Percentiles rank a stretch among this genome's conserved stretches.
Conservation (phyloP, 2,113 vertebrate genomes). For the Rhinopomastus cyanomelas region DNA sequence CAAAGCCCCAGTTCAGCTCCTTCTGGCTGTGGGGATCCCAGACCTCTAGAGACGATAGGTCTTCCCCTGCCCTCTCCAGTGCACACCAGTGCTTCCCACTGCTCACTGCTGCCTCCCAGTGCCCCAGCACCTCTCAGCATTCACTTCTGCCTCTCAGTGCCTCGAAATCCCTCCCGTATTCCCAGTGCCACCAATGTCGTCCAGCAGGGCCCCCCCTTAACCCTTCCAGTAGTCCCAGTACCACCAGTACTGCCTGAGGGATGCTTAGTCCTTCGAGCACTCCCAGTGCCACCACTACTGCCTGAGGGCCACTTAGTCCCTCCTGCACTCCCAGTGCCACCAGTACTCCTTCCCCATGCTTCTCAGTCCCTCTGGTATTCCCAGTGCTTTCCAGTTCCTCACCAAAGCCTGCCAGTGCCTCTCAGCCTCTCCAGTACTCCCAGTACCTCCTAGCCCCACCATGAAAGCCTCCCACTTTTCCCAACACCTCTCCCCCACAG, state of each 20-base stretch:
- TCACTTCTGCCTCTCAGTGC: too few relatives aligned
- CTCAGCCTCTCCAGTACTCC: neutral
- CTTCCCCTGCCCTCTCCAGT: neutral
- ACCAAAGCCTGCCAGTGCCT: neutral
- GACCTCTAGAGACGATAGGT: neutral
- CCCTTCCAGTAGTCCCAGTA: too few relatives aligned
- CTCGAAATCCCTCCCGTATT: too few relatives aligned
- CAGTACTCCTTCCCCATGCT: neutral
- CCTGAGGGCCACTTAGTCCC: too few relatives aligned
- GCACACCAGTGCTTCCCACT: too few relatives aligned
- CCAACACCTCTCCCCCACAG: neutral
- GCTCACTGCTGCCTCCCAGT: neutral
- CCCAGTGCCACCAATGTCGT: neutral
- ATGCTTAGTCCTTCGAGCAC: too few relatives aligned
- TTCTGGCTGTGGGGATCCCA: fast-evolving
- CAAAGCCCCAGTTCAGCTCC: too few relatives aligned
- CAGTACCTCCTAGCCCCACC: neutral
- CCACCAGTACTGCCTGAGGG: too few relatives aligned
- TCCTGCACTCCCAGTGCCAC: neutral
- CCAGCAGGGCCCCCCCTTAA: too few relatives aligned
- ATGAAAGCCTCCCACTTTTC: neutral
- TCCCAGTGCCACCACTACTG: too few relatives aligned
- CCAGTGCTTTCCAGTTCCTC: neutral
- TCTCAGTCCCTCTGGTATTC: neutral
- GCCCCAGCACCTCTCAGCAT: neutral